Evolutionary conservation across 2,797 vertebrate genomes (phyloP).

Genomic region (Rhincodon typus): DNA sequence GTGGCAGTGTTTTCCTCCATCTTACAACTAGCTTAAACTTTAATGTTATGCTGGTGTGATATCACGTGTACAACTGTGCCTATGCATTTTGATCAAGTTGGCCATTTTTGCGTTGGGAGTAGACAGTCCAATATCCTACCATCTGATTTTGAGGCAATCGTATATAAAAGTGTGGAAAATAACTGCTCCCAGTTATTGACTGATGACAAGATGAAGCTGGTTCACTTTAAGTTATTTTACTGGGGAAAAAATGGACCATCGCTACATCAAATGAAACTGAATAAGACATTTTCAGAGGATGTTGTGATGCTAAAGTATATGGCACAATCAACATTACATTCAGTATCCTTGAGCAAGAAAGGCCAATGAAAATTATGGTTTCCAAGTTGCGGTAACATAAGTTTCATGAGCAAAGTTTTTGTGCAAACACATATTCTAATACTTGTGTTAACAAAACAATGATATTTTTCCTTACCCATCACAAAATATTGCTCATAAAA

Average conservation of each 20-base stretch:
- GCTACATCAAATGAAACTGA: not conserved
- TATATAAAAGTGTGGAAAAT: not conserved
- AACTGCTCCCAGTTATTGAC: not conserved
- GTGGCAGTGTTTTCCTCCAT: too few relatives aligned
- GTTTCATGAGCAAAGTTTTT: not conserved
- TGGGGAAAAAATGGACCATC: not conserved
- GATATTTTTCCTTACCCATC: not conserved
- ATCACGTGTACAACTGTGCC: too few relatives aligned
- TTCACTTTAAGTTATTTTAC: not conserved
- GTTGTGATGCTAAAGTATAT: not conserved
- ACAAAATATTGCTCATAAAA: not conserved
- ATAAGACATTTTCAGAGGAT: not conserved
- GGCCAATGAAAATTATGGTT: not conserved
- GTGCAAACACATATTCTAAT: not conserved
- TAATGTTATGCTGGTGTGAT: too few relatives aligned
- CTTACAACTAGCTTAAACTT: too few relatives aligned
- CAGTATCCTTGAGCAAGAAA: not conserved
- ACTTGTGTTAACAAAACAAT: not conserved
- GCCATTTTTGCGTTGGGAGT: too few relatives aligned
- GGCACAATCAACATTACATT: not conserved
- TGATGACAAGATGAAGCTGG: not conserved
- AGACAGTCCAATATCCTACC: too few relatives aligned
- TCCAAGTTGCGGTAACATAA: too few relatives aligned
- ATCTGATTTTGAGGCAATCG: not conserved
- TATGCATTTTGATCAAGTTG: too few relatives aligned